Base-by-base conservation (phyloP, 2,888 invertebrate species). In the Synergus gifuensis region DNA sequence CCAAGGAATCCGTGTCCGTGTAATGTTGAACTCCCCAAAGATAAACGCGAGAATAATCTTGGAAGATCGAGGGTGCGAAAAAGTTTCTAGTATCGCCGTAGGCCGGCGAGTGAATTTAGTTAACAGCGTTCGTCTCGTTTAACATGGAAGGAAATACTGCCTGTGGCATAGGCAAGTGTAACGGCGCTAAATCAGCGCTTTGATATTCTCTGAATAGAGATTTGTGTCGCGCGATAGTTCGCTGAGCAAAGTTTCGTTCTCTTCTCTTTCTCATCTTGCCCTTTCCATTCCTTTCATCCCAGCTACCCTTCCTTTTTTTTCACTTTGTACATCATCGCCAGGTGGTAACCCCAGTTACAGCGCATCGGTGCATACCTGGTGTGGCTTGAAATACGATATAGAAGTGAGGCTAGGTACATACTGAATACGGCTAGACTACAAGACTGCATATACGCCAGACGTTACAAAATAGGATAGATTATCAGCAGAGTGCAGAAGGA, bases 201-300 rank as follows among this genome's bases (percentile, higher is more conserved):
- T 82, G 83, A 83, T 81, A 89, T 89, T 90, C 88, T 89, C 89
- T 90, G 90, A 90, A 90, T 89, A 89, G 86, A 90, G 90, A 90
- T 91, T 89, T 88, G 87, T 89, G 90, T 83, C 89, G 86, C 76
- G 86, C 85, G 90, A 91, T 90, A 90, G 84, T 82, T 82, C 80
- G 73, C 73, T 85, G 84, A 84, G 85, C 80, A 84, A 82, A 84
- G 81, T 77, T 78, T 77, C 46, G 77, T 40, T 83, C 36, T 22
- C 42, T n/a, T 46, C 66, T 62, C 42, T 22, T 44, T 54, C 63
- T 60, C 78, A 54, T 60, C 54, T 77, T 73, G 54, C 44, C 78
- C 44, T 83, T 42, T 14, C n/a, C 22, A 44, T 73, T 58, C 67
- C 63, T 77, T 49, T 73, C 64, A 49, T 18, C 14, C 16, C 22